phyloP scores from a whole-genome alignment of 2,797 vertebrate genomes.

The Pantherophis vulpinus region DNA sequence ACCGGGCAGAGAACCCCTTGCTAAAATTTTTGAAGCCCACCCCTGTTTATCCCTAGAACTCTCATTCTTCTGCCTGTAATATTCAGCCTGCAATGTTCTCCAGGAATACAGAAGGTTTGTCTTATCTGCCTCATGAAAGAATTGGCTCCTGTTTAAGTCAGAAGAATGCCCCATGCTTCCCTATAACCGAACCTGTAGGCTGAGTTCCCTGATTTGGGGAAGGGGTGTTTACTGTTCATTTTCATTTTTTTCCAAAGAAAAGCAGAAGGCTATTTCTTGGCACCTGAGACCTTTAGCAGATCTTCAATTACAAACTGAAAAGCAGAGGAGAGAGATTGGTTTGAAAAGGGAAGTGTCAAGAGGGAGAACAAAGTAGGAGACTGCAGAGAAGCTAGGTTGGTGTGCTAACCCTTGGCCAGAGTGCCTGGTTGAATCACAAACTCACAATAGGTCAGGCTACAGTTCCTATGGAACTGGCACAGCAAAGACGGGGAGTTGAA shows the following conservation, averaged over 20 bases:
- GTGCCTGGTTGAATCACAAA: slow-evolving; percentile 1
- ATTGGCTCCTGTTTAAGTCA: neutral
- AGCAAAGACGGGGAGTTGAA: slow-evolving; percentile 21
- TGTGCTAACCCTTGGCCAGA: neutral
- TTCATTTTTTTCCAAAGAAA: neutral
- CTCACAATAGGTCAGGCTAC: slow-evolving; percentile 22
- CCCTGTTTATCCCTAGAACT: neutral
- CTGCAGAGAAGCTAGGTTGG: neutral
- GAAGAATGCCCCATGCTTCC: neutral
- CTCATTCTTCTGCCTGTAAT: neutral
- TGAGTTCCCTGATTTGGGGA: neutral
- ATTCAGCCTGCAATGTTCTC: neutral
- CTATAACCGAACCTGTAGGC: neutral
- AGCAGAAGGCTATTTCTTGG: neutral
- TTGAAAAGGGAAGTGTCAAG: neutral
- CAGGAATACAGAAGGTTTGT: neutral
- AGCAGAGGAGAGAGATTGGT: neutral
- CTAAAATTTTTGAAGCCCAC: too few relatives aligned
- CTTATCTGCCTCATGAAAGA: neutral
- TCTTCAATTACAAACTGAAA: neutral
- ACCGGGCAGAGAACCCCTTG: too few relatives aligned
- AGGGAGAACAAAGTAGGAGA: neutral
- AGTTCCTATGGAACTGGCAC: slow-evolving; percentile 48
- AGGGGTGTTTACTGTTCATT: neutral
- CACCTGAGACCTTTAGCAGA: neutral